These are phyloP conservation scores for Botia almorhae DNA, from an alignment of 2,797 vertebrate species.

Conservation along the genomic window DNA sequence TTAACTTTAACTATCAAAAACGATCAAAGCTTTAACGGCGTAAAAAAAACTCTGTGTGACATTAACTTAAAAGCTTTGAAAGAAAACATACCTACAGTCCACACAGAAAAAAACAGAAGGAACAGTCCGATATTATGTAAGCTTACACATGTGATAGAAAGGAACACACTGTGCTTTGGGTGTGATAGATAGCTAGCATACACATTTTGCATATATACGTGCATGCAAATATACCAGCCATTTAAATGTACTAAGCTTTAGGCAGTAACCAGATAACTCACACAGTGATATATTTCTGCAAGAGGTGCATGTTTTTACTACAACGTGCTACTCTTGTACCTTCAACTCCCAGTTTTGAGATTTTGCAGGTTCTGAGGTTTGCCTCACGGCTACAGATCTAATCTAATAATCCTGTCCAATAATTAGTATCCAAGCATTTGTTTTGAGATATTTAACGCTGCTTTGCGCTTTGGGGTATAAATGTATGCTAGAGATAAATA, in stretches of 20 bases:
- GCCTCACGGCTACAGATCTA: background rate
- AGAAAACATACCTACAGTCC: background rate
- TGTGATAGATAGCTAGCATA: no score
- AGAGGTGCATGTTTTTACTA: background rate
- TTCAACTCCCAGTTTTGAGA: background rate
- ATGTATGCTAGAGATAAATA: background rate
- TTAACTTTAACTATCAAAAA: constrained; percentile 2
- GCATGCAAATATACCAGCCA: background rate
- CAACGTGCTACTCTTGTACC: background rate
- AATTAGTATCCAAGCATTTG: constrained; percentile 32
- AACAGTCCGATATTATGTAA: background rate
- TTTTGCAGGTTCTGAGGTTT: background rate
- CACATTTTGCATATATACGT: background rate
- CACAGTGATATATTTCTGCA: background rate
- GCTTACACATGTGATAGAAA: no score
- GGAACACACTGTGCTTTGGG: no score
- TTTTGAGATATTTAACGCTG: constrained; percentile 27
- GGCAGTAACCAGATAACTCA: no score
- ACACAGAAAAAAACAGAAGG: background rate
- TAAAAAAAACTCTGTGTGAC: no score
- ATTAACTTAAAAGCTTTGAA: background rate
- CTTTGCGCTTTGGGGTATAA: background rate
- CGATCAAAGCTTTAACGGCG: no score
- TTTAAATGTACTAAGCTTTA: no score
- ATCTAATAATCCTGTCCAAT: no score